phyloP scores from a whole-genome alignment of 2,797 vertebrate genomes.

The Ceryle rudis region DNA sequence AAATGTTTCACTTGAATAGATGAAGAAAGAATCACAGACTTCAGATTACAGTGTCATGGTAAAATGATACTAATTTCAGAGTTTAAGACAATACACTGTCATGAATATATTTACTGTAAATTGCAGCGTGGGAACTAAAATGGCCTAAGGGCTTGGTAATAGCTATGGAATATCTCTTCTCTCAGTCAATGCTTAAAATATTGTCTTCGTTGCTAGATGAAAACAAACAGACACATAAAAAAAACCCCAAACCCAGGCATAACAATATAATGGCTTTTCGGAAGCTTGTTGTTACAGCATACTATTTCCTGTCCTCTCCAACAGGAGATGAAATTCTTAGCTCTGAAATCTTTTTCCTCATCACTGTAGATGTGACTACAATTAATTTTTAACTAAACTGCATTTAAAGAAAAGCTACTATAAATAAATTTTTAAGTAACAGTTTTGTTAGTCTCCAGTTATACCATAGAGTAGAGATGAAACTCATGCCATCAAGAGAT shows the following conservation, averaged over 20 bases:
- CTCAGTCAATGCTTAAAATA: neutral
- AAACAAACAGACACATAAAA: neutral
- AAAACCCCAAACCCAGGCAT: neutral
- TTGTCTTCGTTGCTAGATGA: neutral
- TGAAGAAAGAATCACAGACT: neutral
- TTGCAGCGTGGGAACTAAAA: neutral
- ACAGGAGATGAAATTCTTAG: neutral
- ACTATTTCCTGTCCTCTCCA: neutral
- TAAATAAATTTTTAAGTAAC: neutral
- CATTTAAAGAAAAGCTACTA: neutral
- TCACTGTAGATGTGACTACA: neutral
- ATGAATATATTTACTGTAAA: neutral
- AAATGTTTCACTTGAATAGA: neutral
- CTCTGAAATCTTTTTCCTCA: neutral
- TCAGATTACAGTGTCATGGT: neutral
- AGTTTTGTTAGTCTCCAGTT: neutral
- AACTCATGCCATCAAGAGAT: neutral
- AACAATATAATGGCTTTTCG: neutral
- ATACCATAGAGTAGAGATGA: neutral
- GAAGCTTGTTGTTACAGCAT: neutral
- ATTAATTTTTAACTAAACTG: neutral
- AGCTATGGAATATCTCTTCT: neutral
- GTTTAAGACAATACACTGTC: neutral
- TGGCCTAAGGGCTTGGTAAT: neutral
- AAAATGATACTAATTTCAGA: conserved; percentile 7